A percentile compares a stretch with the other conserved stretches of the same genome.
Conservation (phyloP, 2,797 vertebrate species). For the Coracias cyanogaster region DNA sequence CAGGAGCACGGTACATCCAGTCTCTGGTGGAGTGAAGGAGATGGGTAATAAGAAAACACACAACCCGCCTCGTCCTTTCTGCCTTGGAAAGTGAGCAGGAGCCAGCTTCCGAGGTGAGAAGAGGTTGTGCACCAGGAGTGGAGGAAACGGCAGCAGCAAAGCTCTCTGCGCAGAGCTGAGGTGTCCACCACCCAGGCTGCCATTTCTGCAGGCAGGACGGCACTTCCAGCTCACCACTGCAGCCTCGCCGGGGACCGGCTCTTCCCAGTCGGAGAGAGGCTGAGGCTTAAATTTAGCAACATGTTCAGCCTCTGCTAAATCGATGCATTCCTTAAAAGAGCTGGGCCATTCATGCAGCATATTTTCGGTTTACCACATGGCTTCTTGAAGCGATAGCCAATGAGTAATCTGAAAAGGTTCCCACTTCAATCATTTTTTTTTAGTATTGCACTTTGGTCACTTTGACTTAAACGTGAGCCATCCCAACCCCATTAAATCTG, state of each 20-base stretch:
- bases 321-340: slow-evolving; percentile 8
- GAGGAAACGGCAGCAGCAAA: background rate
- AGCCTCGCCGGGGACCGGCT: background rate
- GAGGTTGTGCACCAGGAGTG: rapidly evolving
- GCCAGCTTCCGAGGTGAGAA: background rate
- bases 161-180: background rate
- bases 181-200: background rate
- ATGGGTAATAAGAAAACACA: background rate
- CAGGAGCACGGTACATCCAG: background rate
- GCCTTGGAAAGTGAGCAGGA: background rate
- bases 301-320: background rate
- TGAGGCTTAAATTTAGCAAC: slow-evolving; percentile 9
- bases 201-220: background rate
- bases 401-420: slow-evolving; percentile 41
- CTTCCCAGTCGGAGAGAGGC: background rate
- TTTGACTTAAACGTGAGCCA: background rate
- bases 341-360: background rate
- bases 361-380: slow-evolving; percentile 59
- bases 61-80: rapidly evolving
- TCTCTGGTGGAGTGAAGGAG: background rate
- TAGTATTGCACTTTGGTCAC: background rate
- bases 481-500: slow-evolving; percentile 1
- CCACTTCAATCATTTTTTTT: slow-evolving; percentile 28
- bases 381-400: slow-evolving; percentile 14
- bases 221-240: background rate